These are phyloP conservation scores for Oxyruncus cristatus DNA, from an alignment of 2,113 vertebrate genomes.

Conservation along the genomic window DNA sequence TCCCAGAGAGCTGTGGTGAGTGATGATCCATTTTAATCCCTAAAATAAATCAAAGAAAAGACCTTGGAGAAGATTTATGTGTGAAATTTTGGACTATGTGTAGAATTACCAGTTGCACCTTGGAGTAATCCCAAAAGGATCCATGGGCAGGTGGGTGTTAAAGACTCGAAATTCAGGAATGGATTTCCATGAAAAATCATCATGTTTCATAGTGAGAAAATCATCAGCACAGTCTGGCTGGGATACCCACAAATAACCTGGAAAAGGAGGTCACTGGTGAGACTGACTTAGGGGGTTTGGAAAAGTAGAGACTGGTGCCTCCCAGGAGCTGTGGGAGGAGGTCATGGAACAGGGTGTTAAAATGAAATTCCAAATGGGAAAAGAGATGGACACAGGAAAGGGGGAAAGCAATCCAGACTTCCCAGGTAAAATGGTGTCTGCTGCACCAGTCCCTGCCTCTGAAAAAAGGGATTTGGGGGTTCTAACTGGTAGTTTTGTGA, in stretches of 20 bases:
- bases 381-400: not conserved
- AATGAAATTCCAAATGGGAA: not conserved
- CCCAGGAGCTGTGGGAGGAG: not conserved
- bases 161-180: not conserved
- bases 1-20: slow-evolving; percentile 88
- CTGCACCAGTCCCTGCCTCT: not conserved
- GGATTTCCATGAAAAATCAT: not conserved
- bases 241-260: not conserved
- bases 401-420: not conserved
- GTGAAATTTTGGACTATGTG: not conserved
- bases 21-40: not conserved
- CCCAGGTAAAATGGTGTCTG: not conserved
- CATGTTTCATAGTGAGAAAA: not conserved
- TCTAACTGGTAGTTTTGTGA: not conserved
- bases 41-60: not conserved
- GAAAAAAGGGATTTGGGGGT: not conserved
- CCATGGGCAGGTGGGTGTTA: not conserved
- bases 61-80: not conserved
- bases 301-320: not conserved
- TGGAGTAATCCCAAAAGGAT: not conserved
- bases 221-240: not conserved
- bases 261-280: not conserved
- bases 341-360: not conserved
- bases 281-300: too few relatives aligned
- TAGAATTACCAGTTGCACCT: not conserved